These are phyloP conservation scores for Chiloscyllium plagiosum DNA, from an alignment of 2,113 vertebrate genomes.

Conservation along the genomic window DNA sequence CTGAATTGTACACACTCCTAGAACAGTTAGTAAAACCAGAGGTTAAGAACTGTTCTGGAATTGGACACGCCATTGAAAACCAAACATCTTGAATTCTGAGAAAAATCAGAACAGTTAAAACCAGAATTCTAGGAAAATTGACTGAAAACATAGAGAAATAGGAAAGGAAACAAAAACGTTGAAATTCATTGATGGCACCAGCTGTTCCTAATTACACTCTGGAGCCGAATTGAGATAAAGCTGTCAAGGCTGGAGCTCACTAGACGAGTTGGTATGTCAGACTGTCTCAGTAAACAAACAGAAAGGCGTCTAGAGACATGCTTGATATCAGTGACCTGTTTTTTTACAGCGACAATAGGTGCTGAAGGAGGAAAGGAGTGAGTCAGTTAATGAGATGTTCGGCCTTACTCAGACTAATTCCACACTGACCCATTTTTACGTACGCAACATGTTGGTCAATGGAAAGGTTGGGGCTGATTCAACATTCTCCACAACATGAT, in stretches of 20 bases:
- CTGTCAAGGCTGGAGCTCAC: not conserved
- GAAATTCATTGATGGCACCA: not conserved
- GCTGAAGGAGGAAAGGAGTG: not conserved
- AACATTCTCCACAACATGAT: not conserved
- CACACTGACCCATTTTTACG: not conserved
- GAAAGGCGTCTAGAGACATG: not conserved
- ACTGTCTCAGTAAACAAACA: not conserved
- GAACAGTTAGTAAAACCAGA: too few relatives aligned
- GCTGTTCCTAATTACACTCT: slow-evolving; percentile 17
- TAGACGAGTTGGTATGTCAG: not conserved
- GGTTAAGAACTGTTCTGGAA: not conserved
- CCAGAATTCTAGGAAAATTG: not conserved
- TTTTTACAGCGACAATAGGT: not conserved
- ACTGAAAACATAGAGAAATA: not conserved
- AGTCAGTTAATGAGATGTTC: not conserved
- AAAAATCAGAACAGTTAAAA: too few relatives aligned
- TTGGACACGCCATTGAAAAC: not conserved
- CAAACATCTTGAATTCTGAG: not conserved
- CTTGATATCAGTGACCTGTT: not conserved
- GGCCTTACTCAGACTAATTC: not conserved
- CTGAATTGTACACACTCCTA: not conserved
- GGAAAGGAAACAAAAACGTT: not conserved
- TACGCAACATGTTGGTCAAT: too few relatives aligned
- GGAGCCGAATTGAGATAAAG: not conserved
- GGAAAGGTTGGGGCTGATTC: not conserved